Conservation (phyloP, 1,140 invertebrate genomes). For the Steinernema feltiae region DNA sequence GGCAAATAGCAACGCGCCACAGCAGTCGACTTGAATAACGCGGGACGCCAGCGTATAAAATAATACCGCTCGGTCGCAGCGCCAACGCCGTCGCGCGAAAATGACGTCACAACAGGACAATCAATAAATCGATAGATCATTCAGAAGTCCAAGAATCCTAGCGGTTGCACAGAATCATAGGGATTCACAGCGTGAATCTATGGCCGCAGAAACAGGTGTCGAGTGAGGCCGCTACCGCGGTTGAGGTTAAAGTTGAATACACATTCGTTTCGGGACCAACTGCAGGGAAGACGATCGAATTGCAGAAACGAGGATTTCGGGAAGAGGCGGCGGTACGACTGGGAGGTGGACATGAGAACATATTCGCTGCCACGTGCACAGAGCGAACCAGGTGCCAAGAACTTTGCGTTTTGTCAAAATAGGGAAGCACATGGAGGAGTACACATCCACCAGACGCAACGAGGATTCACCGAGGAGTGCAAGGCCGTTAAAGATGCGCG, state of each 20-base stretch:
- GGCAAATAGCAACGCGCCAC: background rate
- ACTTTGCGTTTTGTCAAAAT: no score
- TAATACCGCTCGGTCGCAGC: background rate
- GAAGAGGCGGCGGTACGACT: background rate
- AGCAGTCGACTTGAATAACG: constrained; percentile 4
- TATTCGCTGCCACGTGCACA: no score
- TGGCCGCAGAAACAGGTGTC: background rate
- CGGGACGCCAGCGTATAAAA: background rate
- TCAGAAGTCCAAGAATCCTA: background rate
- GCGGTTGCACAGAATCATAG: background rate
- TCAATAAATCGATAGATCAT: background rate
- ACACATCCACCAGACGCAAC: no score
- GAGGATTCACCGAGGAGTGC: no score
- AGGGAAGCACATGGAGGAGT: no score
- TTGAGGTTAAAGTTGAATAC: background rate
- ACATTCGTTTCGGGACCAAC: background rate
- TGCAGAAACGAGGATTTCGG: background rate
- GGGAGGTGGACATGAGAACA: background rate
- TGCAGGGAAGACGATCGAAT: background rate
- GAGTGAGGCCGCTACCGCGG: background rate
- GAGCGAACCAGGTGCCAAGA: no score
- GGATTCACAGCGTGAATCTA: background rate
- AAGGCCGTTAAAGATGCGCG: no score
- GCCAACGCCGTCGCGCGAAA: background rate
- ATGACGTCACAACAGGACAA: constrained; percentile 1